phyloP scores from a whole-genome alignment of 2,797 vertebrate genomes.

The Etheostoma nigrum region DNA sequence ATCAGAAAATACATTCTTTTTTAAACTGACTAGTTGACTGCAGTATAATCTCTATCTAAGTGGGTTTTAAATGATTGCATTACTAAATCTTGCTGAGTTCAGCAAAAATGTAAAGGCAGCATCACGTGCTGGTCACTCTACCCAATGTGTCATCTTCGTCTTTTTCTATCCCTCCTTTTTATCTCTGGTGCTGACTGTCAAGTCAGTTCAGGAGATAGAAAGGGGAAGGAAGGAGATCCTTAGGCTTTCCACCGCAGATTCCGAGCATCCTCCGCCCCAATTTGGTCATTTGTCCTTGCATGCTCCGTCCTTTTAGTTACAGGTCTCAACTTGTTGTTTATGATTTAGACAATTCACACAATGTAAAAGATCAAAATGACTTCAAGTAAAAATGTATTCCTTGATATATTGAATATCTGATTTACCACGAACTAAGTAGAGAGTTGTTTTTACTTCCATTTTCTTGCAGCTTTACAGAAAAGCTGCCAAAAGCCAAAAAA shows the following conservation, averaged over 20 bases:
- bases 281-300: constrained; percentile 35
- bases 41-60: not conserved
- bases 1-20: not conserved
- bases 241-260: constrained; percentile 25
- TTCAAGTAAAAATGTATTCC: not conserved
- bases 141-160: constrained; percentile 20
- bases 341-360: not conserved
- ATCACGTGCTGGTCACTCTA: constrained; percentile 28
- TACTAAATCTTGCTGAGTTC: constrained; percentile 38
- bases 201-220: constrained; percentile 5
- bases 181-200: not conserved
- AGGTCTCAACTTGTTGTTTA: constrained; percentile 22
- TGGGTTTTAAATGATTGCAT: not conserved
- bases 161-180: not conserved
- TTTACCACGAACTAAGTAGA: not conserved
- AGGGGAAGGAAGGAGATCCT: constrained; percentile 59
- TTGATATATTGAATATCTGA: not conserved
- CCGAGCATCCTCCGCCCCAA: constrained; percentile 39
- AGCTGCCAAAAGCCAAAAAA: not conserved
- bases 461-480: not conserved
- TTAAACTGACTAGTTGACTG: not conserved
- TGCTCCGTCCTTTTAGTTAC: not conserved
- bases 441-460: not conserved
- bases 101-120: constrained; percentile 17
- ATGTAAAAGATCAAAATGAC: not conserved